These are phyloP conservation scores for Halichondria panicea DNA, from an alignment of 37 sponge, comb jelly and placozoan species.

Conservation along the genomic window DNA sequence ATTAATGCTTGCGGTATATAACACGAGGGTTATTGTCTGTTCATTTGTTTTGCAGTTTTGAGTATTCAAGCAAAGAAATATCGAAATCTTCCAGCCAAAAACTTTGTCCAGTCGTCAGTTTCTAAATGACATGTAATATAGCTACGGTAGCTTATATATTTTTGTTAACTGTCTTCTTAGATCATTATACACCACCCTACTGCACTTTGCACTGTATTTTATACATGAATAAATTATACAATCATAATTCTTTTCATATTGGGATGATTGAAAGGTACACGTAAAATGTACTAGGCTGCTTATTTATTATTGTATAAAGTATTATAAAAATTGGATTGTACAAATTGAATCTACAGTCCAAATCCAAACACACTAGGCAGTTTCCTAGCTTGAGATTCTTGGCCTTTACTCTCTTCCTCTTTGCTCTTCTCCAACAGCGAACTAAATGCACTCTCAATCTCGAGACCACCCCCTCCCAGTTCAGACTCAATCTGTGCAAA, in stretches of 20 bases:
- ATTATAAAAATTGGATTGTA: not conserved
- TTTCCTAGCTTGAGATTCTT: conserved; percentile 31
- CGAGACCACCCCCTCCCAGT: conserved; percentile 25
- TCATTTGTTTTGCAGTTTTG: conserved; percentile 15
- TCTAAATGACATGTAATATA: not conserved
- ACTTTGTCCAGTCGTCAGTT: conserved; percentile 3
- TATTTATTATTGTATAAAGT: not conserved
- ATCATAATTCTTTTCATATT: no score
- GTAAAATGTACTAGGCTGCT: not conserved
- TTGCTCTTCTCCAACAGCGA: conserved; percentile 22
- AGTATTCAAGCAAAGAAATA: conserved; percentile 42
- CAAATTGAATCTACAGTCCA: conserved; percentile 5
- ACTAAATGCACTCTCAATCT: conserved; percentile 73
- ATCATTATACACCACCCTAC: not conserved
- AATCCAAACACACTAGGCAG: conserved; percentile 45
- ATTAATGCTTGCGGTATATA: not conserved
- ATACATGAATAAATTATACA: no score
- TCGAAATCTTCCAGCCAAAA: conserved; percentile 31
- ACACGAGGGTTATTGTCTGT: not conserved
- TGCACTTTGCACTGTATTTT: not conserved
- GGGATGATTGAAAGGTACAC: no score
- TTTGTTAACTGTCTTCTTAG: not conserved
- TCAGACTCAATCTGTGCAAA: conserved; percentile 39
- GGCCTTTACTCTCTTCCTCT: not conserved
- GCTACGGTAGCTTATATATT: not conserved